Evolutionary conservation across 2,797 vertebrate genomes (phyloP), one percentile per base, ranked within the genome.

Genomic region (Pseudochaenichthys georgianus): DNA sequence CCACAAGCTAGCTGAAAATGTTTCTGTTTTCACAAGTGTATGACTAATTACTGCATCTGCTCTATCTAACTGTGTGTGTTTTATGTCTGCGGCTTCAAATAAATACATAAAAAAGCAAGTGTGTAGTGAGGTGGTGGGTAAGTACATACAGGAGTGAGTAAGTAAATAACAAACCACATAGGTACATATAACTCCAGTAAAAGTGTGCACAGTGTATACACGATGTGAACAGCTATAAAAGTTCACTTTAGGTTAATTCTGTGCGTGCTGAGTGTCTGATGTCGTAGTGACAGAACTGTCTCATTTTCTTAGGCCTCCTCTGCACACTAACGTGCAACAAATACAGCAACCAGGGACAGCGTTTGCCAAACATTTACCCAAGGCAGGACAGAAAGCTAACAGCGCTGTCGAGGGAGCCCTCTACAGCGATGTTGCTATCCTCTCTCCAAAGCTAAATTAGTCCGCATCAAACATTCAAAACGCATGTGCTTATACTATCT

Each of bases 281-380:
- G 63, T 70, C 45, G 59, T 2, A 19, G 57, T 69, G 77, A 65
- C 65, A 51, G 38, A 60, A 45, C 57, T 13, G 54, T 60, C 69
- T 71, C 75, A 31, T 50, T 55, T n/a, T 68, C 52, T 43, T 4
- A 41, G 71, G 76, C 77, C 81, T 87, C 70, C 28, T 64, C 68
- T 71, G 83, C 81, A 81, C 53, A 70, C 55, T 78, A 62, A 68
- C 64, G 72, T 86, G 82, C 83, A 77, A 79, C 82, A 86, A 78
- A 87, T 71, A 47, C 52, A 28, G 63, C 53, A 10, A 82, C 73
- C 81, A 67, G 80, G 58, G 78, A 84, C 72, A 70, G 76, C 80
- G 46, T 69, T 74, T 75, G 82, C 86, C 77, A 90, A 88, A 91
- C 83, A 87, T 92, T 88, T 88, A 90, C 92, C 64, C 70, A 64